These are phyloP conservation scores for Columba livia DNA, from an alignment of 2,113 vertebrate species.

Conservation along the genomic window DNA sequence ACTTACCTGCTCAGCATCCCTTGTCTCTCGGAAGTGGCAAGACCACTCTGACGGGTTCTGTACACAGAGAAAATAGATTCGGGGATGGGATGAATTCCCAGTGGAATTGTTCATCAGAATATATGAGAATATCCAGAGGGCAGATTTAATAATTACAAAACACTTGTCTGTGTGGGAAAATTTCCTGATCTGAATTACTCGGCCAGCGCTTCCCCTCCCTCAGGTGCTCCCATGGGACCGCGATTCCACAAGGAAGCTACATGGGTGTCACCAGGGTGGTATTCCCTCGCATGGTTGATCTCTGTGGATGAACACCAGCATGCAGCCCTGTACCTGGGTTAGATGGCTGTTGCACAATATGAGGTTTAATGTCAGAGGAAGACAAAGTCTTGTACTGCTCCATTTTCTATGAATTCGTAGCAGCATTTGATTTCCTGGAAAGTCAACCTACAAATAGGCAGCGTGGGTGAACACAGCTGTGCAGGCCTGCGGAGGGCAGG, in stretches of 20 bases:
- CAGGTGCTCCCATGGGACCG: background rate
- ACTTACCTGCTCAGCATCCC: background rate
- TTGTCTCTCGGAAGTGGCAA: background rate
- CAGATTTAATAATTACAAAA: background rate
- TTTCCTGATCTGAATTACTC: background rate
- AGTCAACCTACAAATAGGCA: background rate
- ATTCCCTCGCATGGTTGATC: background rate
- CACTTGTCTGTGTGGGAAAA: background rate
- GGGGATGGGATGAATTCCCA: background rate
- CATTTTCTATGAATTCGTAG: background rate
- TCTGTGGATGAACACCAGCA: background rate
- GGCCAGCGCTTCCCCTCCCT: background rate
- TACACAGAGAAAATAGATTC: background rate
- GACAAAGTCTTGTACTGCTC: background rate
- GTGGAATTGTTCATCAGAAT: background rate
- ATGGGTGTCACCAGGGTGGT: background rate
- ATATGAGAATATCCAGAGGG: background rate
- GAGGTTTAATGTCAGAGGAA: background rate
- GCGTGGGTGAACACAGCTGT: background rate
- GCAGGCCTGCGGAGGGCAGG: background rate
- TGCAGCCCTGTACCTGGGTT: background rate
- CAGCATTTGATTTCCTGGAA: conserved; percentile 28
- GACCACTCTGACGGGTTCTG: background rate
- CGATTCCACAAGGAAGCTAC: background rate
- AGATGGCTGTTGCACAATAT: background rate